Evolutionary conservation across 1,140 invertebrate species (phyloP).

Genomic region (Drosophila carrolli): DNA sequence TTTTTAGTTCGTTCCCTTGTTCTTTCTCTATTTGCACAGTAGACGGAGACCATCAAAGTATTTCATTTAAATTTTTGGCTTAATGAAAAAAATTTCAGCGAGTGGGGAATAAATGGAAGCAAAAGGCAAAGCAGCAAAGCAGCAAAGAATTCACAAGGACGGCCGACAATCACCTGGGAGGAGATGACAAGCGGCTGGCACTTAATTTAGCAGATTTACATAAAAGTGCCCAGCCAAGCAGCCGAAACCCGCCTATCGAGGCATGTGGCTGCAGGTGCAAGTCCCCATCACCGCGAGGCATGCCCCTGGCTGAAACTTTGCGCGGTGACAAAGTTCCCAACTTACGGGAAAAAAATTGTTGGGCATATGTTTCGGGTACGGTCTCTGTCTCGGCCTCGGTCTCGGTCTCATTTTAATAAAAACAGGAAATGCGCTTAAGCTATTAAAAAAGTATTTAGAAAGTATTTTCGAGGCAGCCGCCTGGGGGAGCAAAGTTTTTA

Average conservation of each 20-base stretch:
- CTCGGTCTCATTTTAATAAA: constrained; percentile 66
- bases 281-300: constrained; percentile 21
- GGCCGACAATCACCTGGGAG: constrained; percentile 16
- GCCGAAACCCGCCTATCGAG: constrained; percentile 19
- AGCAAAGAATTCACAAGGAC: constrained; percentile 21
- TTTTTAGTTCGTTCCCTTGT: constrained; percentile 8
- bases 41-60: constrained; percentile 52
- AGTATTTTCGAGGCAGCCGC: constrained; percentile 60
- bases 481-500: constrained; percentile 52
- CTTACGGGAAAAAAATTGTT: constrained; percentile 49
- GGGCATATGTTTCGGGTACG: constrained; percentile 59
- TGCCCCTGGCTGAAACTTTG: constrained; percentile 48
- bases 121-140: constrained; percentile 35
- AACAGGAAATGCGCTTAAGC: constrained; percentile 80
- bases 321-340: constrained; percentile 69
- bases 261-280: constrained; percentile 62
- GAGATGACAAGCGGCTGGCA: constrained; percentile 61
- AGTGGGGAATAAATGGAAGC: constrained; percentile 40
- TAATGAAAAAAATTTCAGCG: constrained; percentile 57
- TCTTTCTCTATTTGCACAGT: constrained; percentile 28
- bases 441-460: constrained; percentile 82
- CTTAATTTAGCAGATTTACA: constrained; percentile 80
- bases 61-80: constrained; percentile 70
- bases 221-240: constrained; percentile 51
- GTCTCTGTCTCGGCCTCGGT: not conserved